Percentiles rank a stretch among this genome's conserved stretches.
Evolutionary conservation across 2,113 vertebrate genomes (phyloP).

Genomic region (Gambusia holbrooki): DNA sequence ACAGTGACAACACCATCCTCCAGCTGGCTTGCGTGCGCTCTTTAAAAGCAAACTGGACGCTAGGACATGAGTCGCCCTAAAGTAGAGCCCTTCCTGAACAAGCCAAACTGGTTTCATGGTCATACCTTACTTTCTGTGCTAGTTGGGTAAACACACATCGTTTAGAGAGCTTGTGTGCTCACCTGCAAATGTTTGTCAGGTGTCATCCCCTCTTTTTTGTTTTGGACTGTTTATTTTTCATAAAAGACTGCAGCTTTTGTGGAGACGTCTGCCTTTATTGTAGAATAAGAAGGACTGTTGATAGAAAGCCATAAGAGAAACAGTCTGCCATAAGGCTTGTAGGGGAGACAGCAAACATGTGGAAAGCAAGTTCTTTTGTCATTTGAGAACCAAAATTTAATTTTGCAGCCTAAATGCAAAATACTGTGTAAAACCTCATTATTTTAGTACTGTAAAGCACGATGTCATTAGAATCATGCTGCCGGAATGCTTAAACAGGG

Average conservation of each 20-base stretch:
- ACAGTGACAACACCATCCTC: slow-evolving; percentile 43
- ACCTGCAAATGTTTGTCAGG: slow-evolving; percentile 64
- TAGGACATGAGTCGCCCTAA: slow-evolving; percentile 14
- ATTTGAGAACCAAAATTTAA: not conserved
- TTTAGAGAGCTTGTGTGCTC: slow-evolving; percentile 63
- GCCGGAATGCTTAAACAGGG: too few species aligned
- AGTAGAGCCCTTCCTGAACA: slow-evolving; percentile 36
- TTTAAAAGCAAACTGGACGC: slow-evolving; percentile 11
- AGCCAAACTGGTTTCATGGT: slow-evolving; percentile 56
- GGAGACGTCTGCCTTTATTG: not conserved
- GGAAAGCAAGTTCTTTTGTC: not conserved
- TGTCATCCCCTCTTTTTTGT: slow-evolving; percentile 51
- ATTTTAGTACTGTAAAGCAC: too few species aligned
- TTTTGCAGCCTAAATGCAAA: not conserved
- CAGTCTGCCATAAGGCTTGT: slow-evolving; percentile 29
- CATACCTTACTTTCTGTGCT: slow-evolving; percentile 5
- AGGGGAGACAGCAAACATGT: slow-evolving; percentile 31
- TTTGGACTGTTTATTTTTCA: slow-evolving; percentile 60
- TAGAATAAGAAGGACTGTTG: not conserved
- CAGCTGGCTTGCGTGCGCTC: slow-evolving; percentile 36
- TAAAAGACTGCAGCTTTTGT: slow-evolving; percentile 39
- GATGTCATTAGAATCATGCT: too few species aligned
- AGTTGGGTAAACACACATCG: slow-evolving; percentile 44
- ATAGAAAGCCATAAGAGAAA: not conserved
- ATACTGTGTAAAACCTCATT: not conserved